These are phyloP conservation scores for Ditula angustiorana DNA, from an alignment of 2,888 invertebrate genomes.

Conservation along the genomic window DNA sequence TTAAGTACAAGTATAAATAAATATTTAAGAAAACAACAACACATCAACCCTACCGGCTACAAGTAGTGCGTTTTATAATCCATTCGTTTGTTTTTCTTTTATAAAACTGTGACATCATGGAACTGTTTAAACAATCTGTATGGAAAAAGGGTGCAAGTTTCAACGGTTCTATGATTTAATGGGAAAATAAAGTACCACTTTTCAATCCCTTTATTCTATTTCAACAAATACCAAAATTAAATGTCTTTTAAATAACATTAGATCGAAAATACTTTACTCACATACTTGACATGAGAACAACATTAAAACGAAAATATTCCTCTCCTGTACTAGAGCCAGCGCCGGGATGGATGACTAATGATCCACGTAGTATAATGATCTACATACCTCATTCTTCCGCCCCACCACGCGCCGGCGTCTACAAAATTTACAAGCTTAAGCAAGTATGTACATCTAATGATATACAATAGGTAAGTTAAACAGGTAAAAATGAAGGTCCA, in stretches of 20 bases:
- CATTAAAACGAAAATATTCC: slow-evolving; percentile 45
- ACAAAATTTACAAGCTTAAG: slow-evolving; percentile 27
- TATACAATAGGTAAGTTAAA: neutral
- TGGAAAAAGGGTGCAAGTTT: too few relatives aligned
- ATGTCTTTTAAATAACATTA: slow-evolving; percentile 1
- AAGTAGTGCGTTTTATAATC: too few relatives aligned
- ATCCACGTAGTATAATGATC: slow-evolving; percentile 59
- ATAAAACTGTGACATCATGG: too few relatives aligned
- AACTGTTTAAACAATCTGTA: too few relatives aligned
- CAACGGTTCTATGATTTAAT: too few relatives aligned
- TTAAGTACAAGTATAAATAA: too few relatives aligned
- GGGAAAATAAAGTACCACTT: neutral
- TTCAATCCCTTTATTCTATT: neutral
- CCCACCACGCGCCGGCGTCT: slow-evolving; percentile 30
- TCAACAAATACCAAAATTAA: neutral
- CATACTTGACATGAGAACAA: slow-evolving; percentile 43
- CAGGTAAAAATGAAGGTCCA: neutral
- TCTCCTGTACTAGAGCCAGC: slow-evolving; percentile 32
- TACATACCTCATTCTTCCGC: slow-evolving; percentile 55
- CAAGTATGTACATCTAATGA: neutral
- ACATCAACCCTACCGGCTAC: too few relatives aligned
- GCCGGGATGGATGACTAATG: slow-evolving; percentile 55
- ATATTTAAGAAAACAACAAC: too few relatives aligned
- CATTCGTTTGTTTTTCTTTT: too few relatives aligned
- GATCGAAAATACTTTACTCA: neutral